Conservation (phyloP, 1,140 invertebrate species). For the Drosophila busckii region DNA sequence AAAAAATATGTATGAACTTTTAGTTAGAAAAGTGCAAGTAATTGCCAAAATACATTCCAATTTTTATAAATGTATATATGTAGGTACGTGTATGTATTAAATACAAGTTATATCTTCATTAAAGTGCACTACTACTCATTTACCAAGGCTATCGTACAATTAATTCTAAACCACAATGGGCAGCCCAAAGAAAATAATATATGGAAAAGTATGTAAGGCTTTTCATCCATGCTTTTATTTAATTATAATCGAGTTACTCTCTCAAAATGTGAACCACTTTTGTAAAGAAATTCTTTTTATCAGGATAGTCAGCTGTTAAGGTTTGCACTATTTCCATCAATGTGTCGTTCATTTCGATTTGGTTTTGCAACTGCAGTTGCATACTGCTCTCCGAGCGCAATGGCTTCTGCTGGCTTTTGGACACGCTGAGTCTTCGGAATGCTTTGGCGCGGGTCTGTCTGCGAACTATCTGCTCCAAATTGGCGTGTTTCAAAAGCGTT, state of each 20-base stretch:
- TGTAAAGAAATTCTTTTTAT: constrained; percentile 79
- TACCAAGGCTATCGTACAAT: neutral
- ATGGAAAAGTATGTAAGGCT: too few species aligned
- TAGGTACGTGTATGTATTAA: constrained; percentile 10
- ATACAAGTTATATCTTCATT: constrained; percentile 9
- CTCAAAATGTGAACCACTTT: constrained; percentile 81
- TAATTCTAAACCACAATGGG: too few species aligned
- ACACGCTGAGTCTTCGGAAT: constrained; percentile 80
- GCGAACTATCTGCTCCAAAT: constrained; percentile 82
- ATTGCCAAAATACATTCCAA: constrained; percentile 6
- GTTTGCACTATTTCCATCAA: constrained; percentile 81
- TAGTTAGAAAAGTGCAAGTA: constrained; percentile 6
- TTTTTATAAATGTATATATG: neutral
- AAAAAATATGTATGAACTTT: constrained; percentile 6
- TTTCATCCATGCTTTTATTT: neutral
- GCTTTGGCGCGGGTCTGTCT: constrained; percentile 82
- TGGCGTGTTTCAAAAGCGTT: constrained; percentile 79
- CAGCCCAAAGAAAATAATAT: too few species aligned
- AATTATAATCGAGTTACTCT: constrained; percentile 38
- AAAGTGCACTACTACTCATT: constrained; percentile 16
- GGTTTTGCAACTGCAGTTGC: constrained; percentile 79
- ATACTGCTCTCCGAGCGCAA: constrained; percentile 78
- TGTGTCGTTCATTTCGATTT: constrained; percentile 79
- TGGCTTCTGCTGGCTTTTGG: constrained; percentile 61
- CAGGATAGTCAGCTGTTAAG: constrained; percentile 81